Evolutionary conservation across 2,888 invertebrate species (phyloP).

Genomic region (Ornithoptera alexandrae): DNA sequence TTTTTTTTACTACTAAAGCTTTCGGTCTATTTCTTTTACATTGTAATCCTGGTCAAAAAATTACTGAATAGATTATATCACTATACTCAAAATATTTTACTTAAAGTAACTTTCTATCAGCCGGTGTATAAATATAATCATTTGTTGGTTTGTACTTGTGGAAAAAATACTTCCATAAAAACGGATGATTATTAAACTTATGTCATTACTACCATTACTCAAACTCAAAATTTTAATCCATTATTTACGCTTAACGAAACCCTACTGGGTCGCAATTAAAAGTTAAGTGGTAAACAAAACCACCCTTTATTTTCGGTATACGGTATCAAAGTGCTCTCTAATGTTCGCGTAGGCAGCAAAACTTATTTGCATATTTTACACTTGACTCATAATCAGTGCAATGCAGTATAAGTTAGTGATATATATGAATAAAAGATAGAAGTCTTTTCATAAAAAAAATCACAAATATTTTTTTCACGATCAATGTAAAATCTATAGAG

Average conservation of each 20-base stretch:
- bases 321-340: conserved; percentile 17
- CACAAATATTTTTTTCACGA: no score
- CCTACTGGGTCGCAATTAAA: conserved; percentile 17
- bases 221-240: conserved; percentile 5
- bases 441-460: no score
- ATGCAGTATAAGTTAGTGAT: not conserved
- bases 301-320: conserved; percentile 20
- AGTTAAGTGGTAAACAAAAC: conserved; percentile 17
- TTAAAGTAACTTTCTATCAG: no score
- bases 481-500: no score
- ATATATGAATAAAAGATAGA: no score
- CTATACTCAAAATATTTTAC: no score
- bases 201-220: no score
- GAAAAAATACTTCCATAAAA: no score
- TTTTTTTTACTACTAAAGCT: conserved; percentile 9
- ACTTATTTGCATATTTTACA: conserved; percentile 22
- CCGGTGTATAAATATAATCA: no score
- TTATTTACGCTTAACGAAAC: conserved; percentile 8
- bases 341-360: conserved; percentile 7
- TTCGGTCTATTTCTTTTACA: conserved; percentile 6
- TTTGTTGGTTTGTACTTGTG: not conserved
- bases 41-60: no score
- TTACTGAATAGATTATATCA: no score
- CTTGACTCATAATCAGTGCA: conserved; percentile 10
- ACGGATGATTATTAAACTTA: no score